A percentile compares a stretch with the other conserved stretches of the same genome.
phyloP scores from a whole-genome alignment of 2,797 vertebrate genomes.

The Sebastiscus albofasciatus region DNA sequence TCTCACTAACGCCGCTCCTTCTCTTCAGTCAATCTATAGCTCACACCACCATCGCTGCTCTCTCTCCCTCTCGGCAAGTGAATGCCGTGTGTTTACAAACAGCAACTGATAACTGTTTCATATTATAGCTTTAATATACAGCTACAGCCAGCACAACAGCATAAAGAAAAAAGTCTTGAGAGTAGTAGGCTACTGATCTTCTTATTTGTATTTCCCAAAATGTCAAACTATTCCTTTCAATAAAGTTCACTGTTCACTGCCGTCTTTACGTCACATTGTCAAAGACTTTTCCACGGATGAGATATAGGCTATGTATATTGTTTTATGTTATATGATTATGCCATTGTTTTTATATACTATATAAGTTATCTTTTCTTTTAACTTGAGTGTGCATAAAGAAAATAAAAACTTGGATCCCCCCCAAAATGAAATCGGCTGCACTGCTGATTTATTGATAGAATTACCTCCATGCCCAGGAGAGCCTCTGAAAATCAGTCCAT shows the following conservation, averaged over 20 bases:
- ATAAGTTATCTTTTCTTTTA: background rate
- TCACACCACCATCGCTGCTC: no score
- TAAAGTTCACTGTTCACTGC: background rate
- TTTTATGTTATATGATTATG: background rate
- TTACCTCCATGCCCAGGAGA: background rate
- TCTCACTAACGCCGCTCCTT: no score
- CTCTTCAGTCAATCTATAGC: no score
- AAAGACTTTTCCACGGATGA: background rate
- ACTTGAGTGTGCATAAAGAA: background rate
- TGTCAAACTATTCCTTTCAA: background rate
- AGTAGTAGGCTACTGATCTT: background rate
- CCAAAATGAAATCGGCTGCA: background rate
- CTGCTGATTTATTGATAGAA: slow-evolving; percentile 18
- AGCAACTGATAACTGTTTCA: no score
- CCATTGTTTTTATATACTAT: background rate
- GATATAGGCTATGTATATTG: background rate
- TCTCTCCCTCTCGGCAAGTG: no score
- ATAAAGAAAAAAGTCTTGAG: no score
- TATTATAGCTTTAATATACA: no score
- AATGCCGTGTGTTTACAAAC: no score
- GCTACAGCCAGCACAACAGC: no score
- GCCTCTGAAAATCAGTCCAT: slow-evolving; percentile 1
- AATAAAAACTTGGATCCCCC: background rate
- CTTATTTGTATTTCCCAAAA: background rate
- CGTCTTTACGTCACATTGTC: background rate